Evolutionary conservation across 2,113 vertebrate species (phyloP).

Genomic region (Genyomyrus donnyi): DNA sequence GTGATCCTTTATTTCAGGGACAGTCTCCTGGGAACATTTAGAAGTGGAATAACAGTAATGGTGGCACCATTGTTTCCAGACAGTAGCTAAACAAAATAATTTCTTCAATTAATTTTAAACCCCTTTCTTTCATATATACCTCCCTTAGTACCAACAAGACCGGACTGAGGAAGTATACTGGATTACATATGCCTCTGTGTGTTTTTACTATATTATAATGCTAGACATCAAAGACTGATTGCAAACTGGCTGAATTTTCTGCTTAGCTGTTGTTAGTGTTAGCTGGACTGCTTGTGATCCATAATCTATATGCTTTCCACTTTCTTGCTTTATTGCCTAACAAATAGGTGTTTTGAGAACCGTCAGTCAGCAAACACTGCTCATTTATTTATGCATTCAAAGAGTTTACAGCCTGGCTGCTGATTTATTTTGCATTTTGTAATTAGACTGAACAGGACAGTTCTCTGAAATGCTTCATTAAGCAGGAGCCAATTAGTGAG

Average conservation of each 20-base stretch:
- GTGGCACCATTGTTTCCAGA: background rate
- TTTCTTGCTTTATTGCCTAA: background rate
- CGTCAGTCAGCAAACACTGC: background rate
- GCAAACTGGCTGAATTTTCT: background rate
- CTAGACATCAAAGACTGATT: background rate
- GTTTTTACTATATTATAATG: background rate
- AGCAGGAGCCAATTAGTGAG: background rate
- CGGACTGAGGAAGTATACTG: background rate
- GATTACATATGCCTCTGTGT: background rate
- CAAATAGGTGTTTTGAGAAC: background rate
- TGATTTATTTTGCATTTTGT: slow-evolving; percentile 2
- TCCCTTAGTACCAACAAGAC: background rate
- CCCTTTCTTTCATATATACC: background rate
- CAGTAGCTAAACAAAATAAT: background rate
- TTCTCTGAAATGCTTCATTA: slow-evolving; percentile 15
- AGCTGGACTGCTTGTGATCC: background rate
- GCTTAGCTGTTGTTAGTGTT: background rate
- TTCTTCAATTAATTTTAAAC: background rate
- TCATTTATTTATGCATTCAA: slow-evolving; percentile 4
- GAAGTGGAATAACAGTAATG: background rate
- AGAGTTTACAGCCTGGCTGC: slow-evolving; percentile 8
- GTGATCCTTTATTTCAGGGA: background rate
- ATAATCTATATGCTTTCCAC: background rate
- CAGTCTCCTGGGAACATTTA: background rate
- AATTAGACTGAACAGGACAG: slow-evolving; percentile 9